These are phyloP conservation scores for Oncorhynchus nerka DNA, from an alignment of 2,113 vertebrate genomes.

Conservation along the genomic window DNA sequence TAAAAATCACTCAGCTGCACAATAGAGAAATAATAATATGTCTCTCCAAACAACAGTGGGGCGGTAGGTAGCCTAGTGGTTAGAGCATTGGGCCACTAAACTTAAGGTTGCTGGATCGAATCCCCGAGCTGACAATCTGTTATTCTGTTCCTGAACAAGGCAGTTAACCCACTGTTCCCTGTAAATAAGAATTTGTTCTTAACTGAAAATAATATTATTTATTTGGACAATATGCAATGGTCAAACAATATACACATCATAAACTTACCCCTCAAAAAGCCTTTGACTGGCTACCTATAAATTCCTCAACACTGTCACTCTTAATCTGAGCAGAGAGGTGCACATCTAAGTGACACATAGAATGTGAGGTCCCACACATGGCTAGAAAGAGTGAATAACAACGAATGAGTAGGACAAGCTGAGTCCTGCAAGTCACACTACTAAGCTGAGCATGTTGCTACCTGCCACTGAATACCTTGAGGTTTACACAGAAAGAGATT, in stretches of 20 bases:
- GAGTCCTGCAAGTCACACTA: constrained; percentile 33
- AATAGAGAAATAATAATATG: constrained; percentile 28
- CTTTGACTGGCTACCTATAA: background rate
- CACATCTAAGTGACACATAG: constrained; percentile 33
- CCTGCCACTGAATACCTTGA: constrained; percentile 50
- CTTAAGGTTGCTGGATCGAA: no score
- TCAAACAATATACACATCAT: no score
- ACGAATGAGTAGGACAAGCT: background rate
- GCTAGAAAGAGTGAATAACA: background rate
- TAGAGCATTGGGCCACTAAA: no score
- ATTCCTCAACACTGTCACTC: constrained; percentile 45
- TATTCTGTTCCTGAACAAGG: no score
- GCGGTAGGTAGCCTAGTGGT: no score
- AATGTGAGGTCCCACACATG: constrained; percentile 42
- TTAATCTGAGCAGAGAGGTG: constrained; percentile 39
- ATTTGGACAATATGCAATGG: no score
- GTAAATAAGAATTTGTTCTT: no score
- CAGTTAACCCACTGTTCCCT: no score
- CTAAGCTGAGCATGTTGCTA: constrained; percentile 46
- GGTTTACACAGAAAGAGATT: constrained; percentile 24
- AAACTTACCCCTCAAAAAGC: no score
- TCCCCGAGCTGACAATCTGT: no score
- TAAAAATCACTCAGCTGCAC: constrained; percentile 4
- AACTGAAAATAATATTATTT: no score
- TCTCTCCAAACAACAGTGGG: no score